Evolutionary conservation across 2,113 vertebrate species (phyloP), one percentile per base, ranked within the genome.

Genomic region (Panurus biarmicus): DNA sequence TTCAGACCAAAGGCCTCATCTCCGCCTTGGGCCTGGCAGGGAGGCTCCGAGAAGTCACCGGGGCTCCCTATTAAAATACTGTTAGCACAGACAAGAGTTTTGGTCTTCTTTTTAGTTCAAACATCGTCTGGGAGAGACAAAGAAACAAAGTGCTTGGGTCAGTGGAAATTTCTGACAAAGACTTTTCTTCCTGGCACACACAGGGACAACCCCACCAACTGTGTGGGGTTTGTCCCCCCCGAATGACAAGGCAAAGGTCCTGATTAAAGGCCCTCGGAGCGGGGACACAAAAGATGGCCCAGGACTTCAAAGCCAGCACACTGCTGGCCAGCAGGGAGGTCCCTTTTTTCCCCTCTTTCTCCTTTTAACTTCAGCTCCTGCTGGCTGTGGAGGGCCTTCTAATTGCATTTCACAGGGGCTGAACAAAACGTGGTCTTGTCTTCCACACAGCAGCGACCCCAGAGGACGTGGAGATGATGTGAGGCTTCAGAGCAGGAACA

Each of bases 251-350:
- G 97, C 95, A 98, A 97, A 96, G 95, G 96, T 95, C 96, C 97
- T 97, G 97, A 98, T 98, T 97, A 99, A 98, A 97, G 96, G 88
- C 96, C 97, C 98, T 98, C 94, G 33, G 95, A 97, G 96, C 96
- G 51, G 77, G 53, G 35, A 42, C 47, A 95, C 97, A 97, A 96
- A 97, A 97, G 97, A 98, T 97, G 97, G 97, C 97, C 94, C 81
- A 64, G 86, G 88, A 98, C 98, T 98, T 98, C 98, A 98, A 98
- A 98, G 97, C 94, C 94, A 97, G 95, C 97, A 90, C 97, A 82
- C 92, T 97, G 97, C 97, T 96, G 98, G 98, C 96, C 94, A 97
- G 97, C 94, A 21, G 97, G 97, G 97, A 97, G 97, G 97, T 98
- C 97, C 90, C 87, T 97, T 96, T 96, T 54, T 28, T 7, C 69